Base-by-base conservation (phyloP, 2,113 vertebrate genomes). In the Glaucomys volans region DNA sequence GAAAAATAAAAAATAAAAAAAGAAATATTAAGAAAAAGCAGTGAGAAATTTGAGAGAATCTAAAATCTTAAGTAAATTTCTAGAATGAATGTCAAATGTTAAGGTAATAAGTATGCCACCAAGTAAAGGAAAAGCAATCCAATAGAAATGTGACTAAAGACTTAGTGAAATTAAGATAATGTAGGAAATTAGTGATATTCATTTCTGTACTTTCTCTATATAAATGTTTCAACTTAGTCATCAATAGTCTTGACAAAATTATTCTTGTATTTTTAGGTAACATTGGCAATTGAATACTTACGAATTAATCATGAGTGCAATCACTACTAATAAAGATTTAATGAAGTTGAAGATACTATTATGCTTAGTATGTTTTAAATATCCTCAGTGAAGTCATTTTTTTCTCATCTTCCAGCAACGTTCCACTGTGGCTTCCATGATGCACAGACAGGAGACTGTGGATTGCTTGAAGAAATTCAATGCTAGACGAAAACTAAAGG, bases 381-480 rank as follows among this genome's bases (percentile, higher is more conserved):
- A n/a, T 24, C 30, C 24, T 86, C 20, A 0, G 0, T 76, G 93
- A 82, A 98, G 85, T 71, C 47, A 6, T 47, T 52, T 93, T 93
- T 2, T 94, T 96, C 24, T 87, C 22, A 94, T 98, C 37, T 97
- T 96, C 83, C 96, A 99, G 99, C 99, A 99, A 99, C 99, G 99
- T 95, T 99, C 99, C 97, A 99, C 99, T 85, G 99, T 99, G 98
- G 99, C 99, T 35, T 99, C 99, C 92, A 99, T 99, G 99, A 99
- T 99, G 99, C 99, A 99, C 99, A 99, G 99, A 86, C 99, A 99
- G 98, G 99, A 99, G 98, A 99, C 99, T 32, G 99, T 99, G 96
- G 99, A 99, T 97, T 99, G 99, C 98, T 98, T 99, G 98, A 99
- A 99, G 99, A 99, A 99, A 92, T 99, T 99, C 98, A 99, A 99